These are phyloP conservation scores for Enteromius treurensis DNA, from an alignment of 2,797 vertebrate genomes.

Conservation along the genomic window DNA sequence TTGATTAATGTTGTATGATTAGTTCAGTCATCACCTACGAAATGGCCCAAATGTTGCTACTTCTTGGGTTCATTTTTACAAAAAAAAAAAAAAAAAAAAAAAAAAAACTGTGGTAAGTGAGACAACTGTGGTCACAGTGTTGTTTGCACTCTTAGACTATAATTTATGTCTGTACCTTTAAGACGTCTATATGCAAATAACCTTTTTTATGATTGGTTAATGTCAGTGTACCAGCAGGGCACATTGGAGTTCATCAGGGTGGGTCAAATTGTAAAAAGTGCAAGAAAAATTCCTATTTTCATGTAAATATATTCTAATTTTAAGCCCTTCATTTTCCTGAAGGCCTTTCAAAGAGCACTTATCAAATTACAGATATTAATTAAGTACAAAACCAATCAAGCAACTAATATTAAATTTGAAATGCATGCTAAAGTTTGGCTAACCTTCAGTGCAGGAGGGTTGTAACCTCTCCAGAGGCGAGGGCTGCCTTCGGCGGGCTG, in stretches of 20 bases:
- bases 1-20: not conserved
- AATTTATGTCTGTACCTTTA: not conserved
- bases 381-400: conserved; percentile 20
- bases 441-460: conserved; percentile 74
- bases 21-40: not conserved
- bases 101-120: not conserved
- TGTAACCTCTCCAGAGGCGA: conserved; percentile 77
- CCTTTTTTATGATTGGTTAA: not conserved
- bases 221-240: not conserved
- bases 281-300: not conserved
- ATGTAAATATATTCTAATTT: not conserved
- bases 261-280: not conserved
- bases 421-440: conserved; percentile 25
- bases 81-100: not conserved
- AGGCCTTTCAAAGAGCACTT: not conserved
- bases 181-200: not conserved
- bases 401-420: conserved; percentile 1
- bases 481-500: conserved; percentile 56
- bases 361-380: conserved; percentile 18
- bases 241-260: not conserved
- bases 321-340: not conserved
- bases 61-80: not conserved
- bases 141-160: not conserved
- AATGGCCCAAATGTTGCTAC: not conserved
- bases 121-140: not conserved